phyloP scores from a whole-genome alignment of 2,113 vertebrate species.

The Antechinus stuartii region DNA sequence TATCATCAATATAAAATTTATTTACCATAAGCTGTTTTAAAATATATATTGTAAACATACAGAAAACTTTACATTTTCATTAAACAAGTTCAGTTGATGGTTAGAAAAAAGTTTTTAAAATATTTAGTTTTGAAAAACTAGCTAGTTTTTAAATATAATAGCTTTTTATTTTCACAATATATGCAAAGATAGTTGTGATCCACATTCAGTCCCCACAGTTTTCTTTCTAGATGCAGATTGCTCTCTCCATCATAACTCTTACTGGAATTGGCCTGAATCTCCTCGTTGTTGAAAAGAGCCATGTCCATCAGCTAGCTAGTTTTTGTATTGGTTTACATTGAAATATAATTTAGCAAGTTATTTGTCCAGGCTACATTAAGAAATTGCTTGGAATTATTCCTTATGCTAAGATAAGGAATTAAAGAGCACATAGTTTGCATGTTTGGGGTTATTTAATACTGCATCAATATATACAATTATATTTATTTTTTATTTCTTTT shows the following conservation, averaged over 20 bases:
- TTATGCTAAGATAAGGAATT: conserved; percentile 49
- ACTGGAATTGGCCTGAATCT: too few relatives aligned
- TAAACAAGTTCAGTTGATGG: neutral
- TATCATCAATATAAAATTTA: conserved; percentile 56
- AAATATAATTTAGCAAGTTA: conserved; percentile 9
- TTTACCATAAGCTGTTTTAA: neutral
- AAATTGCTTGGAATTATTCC: conserved; percentile 49
- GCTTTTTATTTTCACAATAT: too few relatives aligned
- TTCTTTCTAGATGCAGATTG: too few relatives aligned
- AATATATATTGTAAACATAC: neutral
- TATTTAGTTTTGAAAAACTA: neutral
- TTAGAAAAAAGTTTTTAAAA: neutral
- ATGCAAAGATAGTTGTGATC: too few relatives aligned
- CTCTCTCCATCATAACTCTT: too few relatives aligned
- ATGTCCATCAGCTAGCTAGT: neutral
- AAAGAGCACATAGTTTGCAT: conserved; percentile 7
- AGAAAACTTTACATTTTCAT: conserved; percentile 10
- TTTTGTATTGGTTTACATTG: neutral
- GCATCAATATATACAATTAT: neutral
- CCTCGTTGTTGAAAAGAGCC: too few relatives aligned
- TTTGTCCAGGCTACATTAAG: conserved; percentile 31
- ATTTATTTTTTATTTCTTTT: neutral
- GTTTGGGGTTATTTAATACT: neutral
- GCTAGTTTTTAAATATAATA: too few relatives aligned
- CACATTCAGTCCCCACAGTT: too few relatives aligned